phyloP scores from a whole-genome alignment of 2,888 invertebrate species.

The Drosophila fulvimacula region DNA sequence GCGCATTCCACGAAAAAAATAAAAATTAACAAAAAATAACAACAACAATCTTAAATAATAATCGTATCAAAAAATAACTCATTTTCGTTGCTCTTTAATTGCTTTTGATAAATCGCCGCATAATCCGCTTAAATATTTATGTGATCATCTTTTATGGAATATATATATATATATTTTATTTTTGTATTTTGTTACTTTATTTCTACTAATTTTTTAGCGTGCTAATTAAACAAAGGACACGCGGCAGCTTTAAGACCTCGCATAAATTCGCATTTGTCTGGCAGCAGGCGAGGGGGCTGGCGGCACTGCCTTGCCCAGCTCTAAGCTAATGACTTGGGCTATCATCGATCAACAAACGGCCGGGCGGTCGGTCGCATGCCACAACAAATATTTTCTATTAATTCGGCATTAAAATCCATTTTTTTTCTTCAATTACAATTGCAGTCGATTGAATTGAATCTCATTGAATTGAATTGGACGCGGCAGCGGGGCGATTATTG shows the following conservation, averaged over 20 bases:
- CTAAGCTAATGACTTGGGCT: slow-evolving; percentile 27
- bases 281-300: slow-evolving; percentile 10
- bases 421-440: slow-evolving; percentile 62
- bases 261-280: slow-evolving; percentile 68
- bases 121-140: slow-evolving; percentile 76
- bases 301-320: slow-evolving; percentile 37
- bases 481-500: slow-evolving; percentile 53
- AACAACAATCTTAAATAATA: slow-evolving; percentile 34
- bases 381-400: slow-evolving; percentile 69
- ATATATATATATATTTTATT: slow-evolving; percentile 6
- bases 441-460: slow-evolving; percentile 63
- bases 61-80: slow-evolving; percentile 49
- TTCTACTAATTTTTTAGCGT: slow-evolving; percentile 68
- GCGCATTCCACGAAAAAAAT: slow-evolving; percentile 67
- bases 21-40: slow-evolving; percentile 3
- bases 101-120: slow-evolving; percentile 79
- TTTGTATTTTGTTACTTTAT: slow-evolving; percentile 20
- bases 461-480: slow-evolving; percentile 58
- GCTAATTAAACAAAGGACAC: slow-evolving; percentile 77
- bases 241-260: slow-evolving; percentile 54
- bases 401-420: slow-evolving; percentile 72
- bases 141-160: slow-evolving; percentile 45
- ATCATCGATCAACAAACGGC: slow-evolving; percentile 40
- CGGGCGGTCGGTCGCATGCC: slow-evolving; percentile 45
- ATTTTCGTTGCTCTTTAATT: slow-evolving; percentile 70